Conservation (phyloP, 2,113 vertebrate species). For the Poeciliopsis occidentalis region DNA sequence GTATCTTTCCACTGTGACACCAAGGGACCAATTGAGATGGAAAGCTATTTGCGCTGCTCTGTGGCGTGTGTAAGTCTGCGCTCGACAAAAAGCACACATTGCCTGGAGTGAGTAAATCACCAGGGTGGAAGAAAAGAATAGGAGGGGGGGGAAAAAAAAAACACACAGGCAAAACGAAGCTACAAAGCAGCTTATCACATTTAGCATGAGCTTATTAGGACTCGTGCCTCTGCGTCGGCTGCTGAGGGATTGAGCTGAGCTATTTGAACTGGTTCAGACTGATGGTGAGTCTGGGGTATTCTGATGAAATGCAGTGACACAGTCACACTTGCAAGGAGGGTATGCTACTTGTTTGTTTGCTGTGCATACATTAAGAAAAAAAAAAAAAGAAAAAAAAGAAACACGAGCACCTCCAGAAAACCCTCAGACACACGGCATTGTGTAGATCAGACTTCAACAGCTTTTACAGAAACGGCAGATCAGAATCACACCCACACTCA, state of each 20-base stretch:
- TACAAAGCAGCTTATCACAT: constrained; percentile 74
- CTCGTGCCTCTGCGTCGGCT: constrained; percentile 59
- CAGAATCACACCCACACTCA: neutral
- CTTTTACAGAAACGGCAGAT: constrained; percentile 7
- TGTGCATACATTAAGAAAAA: constrained; percentile 25
- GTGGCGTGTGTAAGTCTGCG: constrained; percentile 49
- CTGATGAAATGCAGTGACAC: constrained; percentile 79
- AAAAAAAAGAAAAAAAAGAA: constrained; percentile 1
- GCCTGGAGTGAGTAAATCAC: constrained; percentile 78
- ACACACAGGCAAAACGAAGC: constrained; percentile 55
- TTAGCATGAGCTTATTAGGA: constrained; percentile 76
- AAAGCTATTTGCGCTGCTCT: constrained; percentile 77
- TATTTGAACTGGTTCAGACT: constrained; percentile 73
- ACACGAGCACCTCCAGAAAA: constrained; percentile 34
- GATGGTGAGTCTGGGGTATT: constrained; percentile 75
- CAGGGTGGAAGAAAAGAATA: constrained; percentile 73
- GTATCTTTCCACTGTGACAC: constrained; percentile 76
- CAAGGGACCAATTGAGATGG: constrained; percentile 80
- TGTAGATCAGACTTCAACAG: constrained; percentile 1
- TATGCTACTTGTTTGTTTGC: constrained; percentile 36
- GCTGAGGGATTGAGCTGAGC: constrained; percentile 69
- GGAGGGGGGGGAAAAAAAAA: constrained; percentile 20
- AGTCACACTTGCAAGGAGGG: constrained; percentile 50
- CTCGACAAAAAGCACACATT: constrained; percentile 67
- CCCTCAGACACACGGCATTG: constrained; percentile 3